Evolutionary conservation across 2,888 invertebrate species (phyloP), one percentile per base, ranked within the genome.

Genomic region (Tetropium fuscum): DNA sequence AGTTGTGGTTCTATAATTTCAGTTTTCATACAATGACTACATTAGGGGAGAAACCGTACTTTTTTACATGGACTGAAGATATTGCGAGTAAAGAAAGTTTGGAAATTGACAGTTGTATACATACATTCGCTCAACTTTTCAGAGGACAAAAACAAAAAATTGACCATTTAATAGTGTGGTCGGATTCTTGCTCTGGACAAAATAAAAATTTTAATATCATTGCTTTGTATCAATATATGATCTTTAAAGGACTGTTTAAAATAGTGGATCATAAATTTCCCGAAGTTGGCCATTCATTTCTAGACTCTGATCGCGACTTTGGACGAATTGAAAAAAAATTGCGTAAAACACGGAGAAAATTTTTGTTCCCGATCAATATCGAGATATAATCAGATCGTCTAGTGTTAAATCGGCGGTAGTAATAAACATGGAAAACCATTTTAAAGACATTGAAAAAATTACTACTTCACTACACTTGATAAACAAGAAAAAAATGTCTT

Each of bases 261-360:
- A 18, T 53, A 13, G 27, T 58, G 19, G 58, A 53, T 27, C 53
- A 58, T 16, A 58, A 44, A 19, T 58, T 58, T 53, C 45, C 58
- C 6, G 53, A 58, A 18, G 53, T 58, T 6, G 58, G 53, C 2
- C 58, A 58, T 43, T 18, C 34, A 22, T 75, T 72, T 65, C 54
- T 76, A 38, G 76, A 77, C 60, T 75, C 73, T 16, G 75, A 76
- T 51, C 20, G 74, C 55, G 72, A 76, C 20, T 10, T 30, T 30
- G 30, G 30, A 30, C 30, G 71, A 76, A 68, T 76, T 74, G 53
- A 64, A 70, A 38, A 49, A 76, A 30, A 60, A 72, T 41, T 69
- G 27, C 27, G 27, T 7, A 27, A 27, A 27, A 27, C n/a, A 69
- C 51, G 64, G 74, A 66, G 34, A 55, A 38, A 47, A 38, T 36